These are phyloP conservation scores for Diphyllodes magnificus DNA, from an alignment of 2,113 vertebrate genomes.

Conservation along the genomic window DNA sequence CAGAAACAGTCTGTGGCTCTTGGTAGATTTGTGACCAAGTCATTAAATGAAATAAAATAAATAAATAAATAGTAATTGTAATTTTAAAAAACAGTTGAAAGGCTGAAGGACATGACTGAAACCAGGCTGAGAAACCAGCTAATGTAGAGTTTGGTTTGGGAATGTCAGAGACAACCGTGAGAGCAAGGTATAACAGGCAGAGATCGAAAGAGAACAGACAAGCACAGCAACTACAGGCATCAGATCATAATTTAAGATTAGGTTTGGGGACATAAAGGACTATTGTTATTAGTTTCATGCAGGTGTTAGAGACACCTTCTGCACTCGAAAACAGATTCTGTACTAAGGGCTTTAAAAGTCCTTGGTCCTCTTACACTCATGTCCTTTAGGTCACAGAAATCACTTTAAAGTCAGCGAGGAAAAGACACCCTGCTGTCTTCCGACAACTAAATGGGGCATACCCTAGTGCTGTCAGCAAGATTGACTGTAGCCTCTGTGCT, in stretches of 20 bases:
- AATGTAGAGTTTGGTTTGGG: neutral
- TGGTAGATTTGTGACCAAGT: neutral
- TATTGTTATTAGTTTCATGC: neutral
- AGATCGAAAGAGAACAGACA: neutral
- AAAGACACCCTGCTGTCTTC: neutral
- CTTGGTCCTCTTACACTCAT: neutral
- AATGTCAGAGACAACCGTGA: neutral
- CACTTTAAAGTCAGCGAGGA: neutral
- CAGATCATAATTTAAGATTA: neutral
- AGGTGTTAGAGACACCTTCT: neutral
- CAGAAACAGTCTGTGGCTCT: neutral
- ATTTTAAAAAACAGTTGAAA: neutral
- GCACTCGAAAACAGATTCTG: neutral
- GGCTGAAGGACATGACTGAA: neutral
- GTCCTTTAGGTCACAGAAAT: neutral
- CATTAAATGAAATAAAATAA: neutral
- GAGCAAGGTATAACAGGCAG: neutral
- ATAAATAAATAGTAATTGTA: neutral
- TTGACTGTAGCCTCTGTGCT: neutral
- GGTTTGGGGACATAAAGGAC: neutral
- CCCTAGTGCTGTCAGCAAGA: constrained; percentile 16
- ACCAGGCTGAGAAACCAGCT: neutral
- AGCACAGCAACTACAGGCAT: neutral
- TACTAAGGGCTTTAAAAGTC: neutral
- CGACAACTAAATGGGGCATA: neutral